Base-by-base conservation (phyloP, 2,888 invertebrate species). In the Xanthia icteritia region DNA sequence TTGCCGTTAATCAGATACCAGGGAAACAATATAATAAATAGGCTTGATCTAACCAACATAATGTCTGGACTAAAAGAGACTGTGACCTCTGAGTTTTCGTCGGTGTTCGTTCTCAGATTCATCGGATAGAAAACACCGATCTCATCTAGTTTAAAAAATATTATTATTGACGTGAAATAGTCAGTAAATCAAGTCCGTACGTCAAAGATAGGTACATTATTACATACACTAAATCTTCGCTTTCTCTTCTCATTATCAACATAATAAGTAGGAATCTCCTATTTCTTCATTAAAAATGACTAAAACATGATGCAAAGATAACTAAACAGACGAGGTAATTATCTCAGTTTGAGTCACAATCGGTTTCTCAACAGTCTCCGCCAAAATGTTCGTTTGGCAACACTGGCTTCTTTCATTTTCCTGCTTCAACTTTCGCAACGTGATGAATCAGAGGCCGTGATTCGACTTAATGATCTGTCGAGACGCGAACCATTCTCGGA, bases 341-440 rank as follows among this genome's bases (percentile, higher is more conserved):
- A 86, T 80, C 63, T 78, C 77, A 56, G 17, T 45, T 86, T 93
- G 93, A 93, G 77, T 92, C 93, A 93, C 73, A 86, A 82, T 91
- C 36, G 2, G 68, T 88, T 92, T 92, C 92, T 86, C 86, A 93
- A 94, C 83, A n/a, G 11, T 9, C 84, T 85, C 78, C 80, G 86
- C 91, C 85, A 83, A 86, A 89, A 90, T 86, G 67, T 85, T 60
- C 73, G 77, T 90, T 88, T 88, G 86, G 86, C 89, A 85, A 88
- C 86, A 88, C 83, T 84, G 70, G 77, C 84, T 81, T 90, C 86
- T 91, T 90, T 83, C 86, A 90, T 95, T 95, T 95, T 95, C 95
- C 95, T 95, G 91, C 76, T 77, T 0, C 61, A 70, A 90, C 92
- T 95, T 95, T 95, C 94, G 95, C 90, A 95, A 95, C 82, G 20